These are phyloP conservation scores for Leucoma salicis DNA, from an alignment of 2,888 invertebrate species.

Conservation along the genomic window DNA sequence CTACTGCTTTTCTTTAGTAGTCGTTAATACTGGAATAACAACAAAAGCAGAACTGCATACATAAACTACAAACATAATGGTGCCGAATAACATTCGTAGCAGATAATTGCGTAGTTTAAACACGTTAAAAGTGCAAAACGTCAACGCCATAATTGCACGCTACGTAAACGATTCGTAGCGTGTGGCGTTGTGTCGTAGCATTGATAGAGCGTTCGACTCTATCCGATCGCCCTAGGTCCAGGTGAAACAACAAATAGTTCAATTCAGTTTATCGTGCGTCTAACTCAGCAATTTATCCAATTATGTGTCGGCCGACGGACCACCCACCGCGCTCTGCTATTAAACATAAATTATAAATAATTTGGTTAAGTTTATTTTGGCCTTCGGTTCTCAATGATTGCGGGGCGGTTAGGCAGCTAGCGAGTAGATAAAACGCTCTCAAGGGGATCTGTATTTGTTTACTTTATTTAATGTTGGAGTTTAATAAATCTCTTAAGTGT, in stretches of 20 bases:
- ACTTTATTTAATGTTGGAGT: constrained; percentile 18
- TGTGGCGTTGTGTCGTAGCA: neutral
- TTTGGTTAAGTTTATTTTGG: constrained; percentile 68
- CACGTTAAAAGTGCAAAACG: too few species aligned
- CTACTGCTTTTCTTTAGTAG: too few species aligned
- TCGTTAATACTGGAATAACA: too few species aligned
- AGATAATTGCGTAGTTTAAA: too few species aligned
- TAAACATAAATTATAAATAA: constrained; percentile 80
- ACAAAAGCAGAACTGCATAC: too few species aligned
- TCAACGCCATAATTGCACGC: neutral
- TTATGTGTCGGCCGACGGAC: constrained; percentile 64
- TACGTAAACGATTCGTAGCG: neutral
- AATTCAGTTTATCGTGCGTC: constrained; percentile 75
- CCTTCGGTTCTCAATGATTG: constrained; percentile 53
- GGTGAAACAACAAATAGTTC: constrained; percentile 69
- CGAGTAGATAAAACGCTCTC: constrained; percentile 24
- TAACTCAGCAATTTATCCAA: constrained; percentile 79
- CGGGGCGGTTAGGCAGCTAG: constrained; percentile 39
- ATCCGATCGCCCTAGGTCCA: constrained; percentile 29
- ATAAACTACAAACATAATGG: too few species aligned
- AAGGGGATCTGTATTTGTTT: constrained; percentile 30
- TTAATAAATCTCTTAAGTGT: constrained; percentile 19
- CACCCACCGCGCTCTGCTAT: constrained; percentile 74
- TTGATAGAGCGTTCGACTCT: neutral
- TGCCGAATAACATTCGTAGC: too few species aligned